Evolutionary conservation across 1,140 invertebrate genomes (phyloP), one percentile per base, ranked within the genome.

Genomic region (Eciton burchellii): DNA sequence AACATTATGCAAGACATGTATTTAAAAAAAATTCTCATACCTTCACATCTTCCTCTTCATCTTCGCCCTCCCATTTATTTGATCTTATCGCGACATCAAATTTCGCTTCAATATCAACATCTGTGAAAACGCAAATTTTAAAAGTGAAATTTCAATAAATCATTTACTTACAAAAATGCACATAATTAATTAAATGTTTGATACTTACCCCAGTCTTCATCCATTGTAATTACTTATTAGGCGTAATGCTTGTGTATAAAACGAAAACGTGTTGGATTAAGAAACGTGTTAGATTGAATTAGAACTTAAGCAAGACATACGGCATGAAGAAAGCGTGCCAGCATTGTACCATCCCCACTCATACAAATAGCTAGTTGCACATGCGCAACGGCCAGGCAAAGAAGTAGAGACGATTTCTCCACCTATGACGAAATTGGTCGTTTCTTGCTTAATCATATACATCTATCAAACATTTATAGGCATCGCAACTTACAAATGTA

Each of bases 1-100:
- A 41, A 3, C 21, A 6, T n/a, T n/a, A n/a, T 8, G 59, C 12
- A 26, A 2, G 26, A 5, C 19, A 0, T 12, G 0, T 2, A 3
- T 35, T 29, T 2, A 24, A 47, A 5, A 8, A 19, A 12, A 29
- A 16, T 79, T 5, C 16, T 24, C 11, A 45, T 94, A 98, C 97
- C 95, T 98, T 98, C 83, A 98, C 96, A 83, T 97, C 96, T 74
- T 97, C 97, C 88, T 97, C 97, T 52, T 94, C 93, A 92, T 98
- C 97, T 92, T 98, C 97, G 71, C 97, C 97, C 92, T 97, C 97
- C 97, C 97, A 98, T 95, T 97, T 97, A 93, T 97, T 97, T 72
- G 93, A 92, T 41, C 92, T 91, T 82, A 94, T 86, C 21, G 85
- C 90, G 59, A 93, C 89, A 47, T 92, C 91, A 54, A 92, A 89